Evolutionary conservation across 1,140 invertebrate genomes (phyloP), one percentile per base, ranked within the genome.

Genomic region (Ips typographus): DNA sequence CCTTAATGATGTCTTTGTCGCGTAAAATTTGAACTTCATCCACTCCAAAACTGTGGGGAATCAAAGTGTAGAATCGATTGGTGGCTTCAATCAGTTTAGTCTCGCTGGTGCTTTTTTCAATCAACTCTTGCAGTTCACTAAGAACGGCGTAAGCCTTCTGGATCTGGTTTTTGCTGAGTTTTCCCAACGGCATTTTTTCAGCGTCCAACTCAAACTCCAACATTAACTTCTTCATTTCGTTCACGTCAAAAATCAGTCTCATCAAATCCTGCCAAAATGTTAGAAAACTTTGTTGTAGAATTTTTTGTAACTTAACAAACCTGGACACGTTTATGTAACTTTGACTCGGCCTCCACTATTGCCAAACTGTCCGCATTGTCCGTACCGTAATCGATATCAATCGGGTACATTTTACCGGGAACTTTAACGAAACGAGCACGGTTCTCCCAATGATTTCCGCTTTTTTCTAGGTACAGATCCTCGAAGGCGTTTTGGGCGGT

Each of bases 151-250:
- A 99, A 0, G 95, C 96, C 56, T 88, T 84, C 76, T 93, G 87
- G 44, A 99, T 90, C 83, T 99, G 96, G 69, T 90, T 90, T 76
- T 92, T 90, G 6, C 96, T 98, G 0, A 99, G 79, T 84, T 99
- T 99, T 53, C 96, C 79, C 1, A 99, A 82, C 0, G 97, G 97
- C 96, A 99, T 97, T 83, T 98, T 98, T 59, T 96, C 94, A 72
- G 94, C 86, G 83, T 99, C 96, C 74, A 98, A 86, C 82, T 98
- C 95, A 86, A 97, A 98, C 79, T 98, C 95, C 73, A 94, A 76
- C 87, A 99, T 90, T 2, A 93, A 89, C 80, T 91, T 89, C 74
- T 96, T 96, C 96, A 99, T 98, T 4, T 83, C 83, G 56, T 94
- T 87, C 2, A 98, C 86, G 82, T 99, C 93, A 81, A 99, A 99